phyloP scores from a whole-genome alignment of 2,113 vertebrate genomes.

The Donacobius atricapilla region DNA sequence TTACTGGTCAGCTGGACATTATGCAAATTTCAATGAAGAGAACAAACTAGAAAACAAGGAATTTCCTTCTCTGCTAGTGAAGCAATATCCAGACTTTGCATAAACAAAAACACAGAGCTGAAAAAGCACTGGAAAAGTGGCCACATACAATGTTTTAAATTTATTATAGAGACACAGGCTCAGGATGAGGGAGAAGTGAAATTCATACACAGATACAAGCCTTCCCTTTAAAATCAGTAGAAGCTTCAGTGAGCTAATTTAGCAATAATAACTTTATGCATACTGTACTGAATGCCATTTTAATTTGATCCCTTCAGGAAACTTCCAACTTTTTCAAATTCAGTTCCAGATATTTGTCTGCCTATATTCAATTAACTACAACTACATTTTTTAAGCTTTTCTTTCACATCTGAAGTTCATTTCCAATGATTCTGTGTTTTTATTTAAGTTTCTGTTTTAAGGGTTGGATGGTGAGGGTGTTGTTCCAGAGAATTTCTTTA shows the following conservation, averaged over 20 bases:
- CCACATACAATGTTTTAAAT: background rate
- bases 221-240: background rate
- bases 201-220: background rate
- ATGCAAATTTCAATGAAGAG: background rate
- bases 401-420: background rate
- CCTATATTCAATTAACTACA: background rate
- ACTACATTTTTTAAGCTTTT: background rate
- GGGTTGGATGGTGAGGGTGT: rapidly evolving
- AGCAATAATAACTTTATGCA: background rate
- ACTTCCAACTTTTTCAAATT: background rate
- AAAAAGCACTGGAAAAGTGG: background rate
- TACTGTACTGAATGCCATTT: background rate
- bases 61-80: background rate
- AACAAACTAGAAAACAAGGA: background rate
- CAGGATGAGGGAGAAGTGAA: background rate
- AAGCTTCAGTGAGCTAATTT: background rate
- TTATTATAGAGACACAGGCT: background rate
- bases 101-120: background rate
- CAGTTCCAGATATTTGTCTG: background rate
- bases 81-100: background rate
- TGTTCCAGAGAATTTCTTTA: background rate
- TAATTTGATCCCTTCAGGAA: rapidly evolving
- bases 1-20: background rate
- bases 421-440: background rate
- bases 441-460: background rate